These are phyloP conservation scores for Eulacestoma nigropectus DNA, from an alignment of 2,113 vertebrate species.

Conservation along the genomic window DNA sequence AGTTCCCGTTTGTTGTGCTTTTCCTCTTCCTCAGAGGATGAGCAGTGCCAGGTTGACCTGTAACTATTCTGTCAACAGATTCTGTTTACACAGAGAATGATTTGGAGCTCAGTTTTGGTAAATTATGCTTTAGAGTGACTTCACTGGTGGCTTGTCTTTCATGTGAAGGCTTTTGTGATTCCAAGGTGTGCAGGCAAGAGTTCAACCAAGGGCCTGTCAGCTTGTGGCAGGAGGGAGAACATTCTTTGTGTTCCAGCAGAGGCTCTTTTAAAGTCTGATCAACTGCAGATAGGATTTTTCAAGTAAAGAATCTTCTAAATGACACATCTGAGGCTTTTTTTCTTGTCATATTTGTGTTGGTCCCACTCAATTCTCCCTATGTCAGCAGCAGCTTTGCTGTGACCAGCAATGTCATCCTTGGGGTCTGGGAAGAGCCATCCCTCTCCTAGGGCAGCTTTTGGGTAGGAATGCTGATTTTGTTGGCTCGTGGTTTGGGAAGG, in stretches of 20 bases:
- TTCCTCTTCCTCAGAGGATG: neutral
- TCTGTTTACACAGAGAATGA: neutral
- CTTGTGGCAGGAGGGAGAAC: neutral
- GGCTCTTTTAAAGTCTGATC: neutral
- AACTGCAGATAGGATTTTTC: neutral
- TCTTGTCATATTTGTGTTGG: neutral
- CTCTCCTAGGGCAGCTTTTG: neutral
- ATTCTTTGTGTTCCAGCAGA: neutral
- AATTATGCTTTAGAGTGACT: neutral
- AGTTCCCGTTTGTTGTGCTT: neutral
- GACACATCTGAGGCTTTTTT: neutral
- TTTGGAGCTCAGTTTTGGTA: neutral
- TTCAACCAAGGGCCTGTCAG: neutral
- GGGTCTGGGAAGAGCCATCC: neutral
- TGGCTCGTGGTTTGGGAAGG: neutral
- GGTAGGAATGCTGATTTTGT: neutral
- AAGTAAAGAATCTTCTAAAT: neutral
- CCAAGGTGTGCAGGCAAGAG: neutral
- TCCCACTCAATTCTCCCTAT: accelerated
- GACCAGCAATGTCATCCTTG: neutral
- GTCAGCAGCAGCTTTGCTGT: neutral
- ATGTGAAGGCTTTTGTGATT: neutral
- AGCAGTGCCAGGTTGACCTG: neutral
- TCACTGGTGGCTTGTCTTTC: neutral
- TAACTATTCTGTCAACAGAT: neutral